Conservation (phyloP, 2,888 invertebrate genomes). For the Apodemia zela region DNA sequence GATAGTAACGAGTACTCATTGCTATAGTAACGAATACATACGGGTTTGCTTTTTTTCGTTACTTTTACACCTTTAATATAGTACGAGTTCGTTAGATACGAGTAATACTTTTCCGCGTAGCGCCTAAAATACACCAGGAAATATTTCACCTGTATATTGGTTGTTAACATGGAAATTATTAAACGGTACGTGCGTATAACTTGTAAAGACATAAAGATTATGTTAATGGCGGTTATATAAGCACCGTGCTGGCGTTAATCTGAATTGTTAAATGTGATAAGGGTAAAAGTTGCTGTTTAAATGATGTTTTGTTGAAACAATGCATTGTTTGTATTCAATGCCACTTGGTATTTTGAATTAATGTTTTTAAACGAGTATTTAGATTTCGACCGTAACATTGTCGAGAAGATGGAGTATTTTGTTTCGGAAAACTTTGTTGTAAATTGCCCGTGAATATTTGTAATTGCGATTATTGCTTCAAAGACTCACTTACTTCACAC, state of each 20-base stretch:
- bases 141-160: not conserved
- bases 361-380: slow-evolving; percentile 1
- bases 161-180: not conserved
- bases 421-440: not conserved
- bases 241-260: not conserved
- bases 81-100: not conserved
- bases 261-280: slow-evolving; percentile 5
- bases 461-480: no score
- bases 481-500: no score
- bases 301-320: not conserved
- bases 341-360: not conserved
- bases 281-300: not conserved
- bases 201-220: slow-evolving; percentile 7
- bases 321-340: not conserved
- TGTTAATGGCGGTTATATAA: not conserved
- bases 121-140: not conserved
- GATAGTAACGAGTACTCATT: no score
- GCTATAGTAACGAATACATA: no score
- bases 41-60: no score
- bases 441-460: no score
- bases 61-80: no score
- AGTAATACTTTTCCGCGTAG: not conserved
- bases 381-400: not conserved
- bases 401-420: not conserved
- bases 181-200: not conserved